Evolutionary conservation across 2,113 vertebrate species (phyloP).

Genomic region (Herpetotheres cachinnans): DNA sequence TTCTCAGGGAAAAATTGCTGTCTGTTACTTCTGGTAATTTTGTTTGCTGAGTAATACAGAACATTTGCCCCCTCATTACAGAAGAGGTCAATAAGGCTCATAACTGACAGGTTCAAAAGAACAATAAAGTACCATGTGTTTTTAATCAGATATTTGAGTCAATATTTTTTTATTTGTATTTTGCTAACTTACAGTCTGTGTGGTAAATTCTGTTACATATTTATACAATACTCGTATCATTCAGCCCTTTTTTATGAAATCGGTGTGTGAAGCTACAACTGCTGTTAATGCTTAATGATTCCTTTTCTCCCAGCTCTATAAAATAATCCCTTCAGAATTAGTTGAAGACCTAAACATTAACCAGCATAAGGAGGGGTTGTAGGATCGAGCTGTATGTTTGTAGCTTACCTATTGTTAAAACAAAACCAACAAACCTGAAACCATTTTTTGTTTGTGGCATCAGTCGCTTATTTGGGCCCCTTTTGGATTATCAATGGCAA

Average conservation of each 20-base stretch:
- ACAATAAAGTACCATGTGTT: constrained; percentile 3
- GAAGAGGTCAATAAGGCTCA: not conserved
- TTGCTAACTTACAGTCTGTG: not conserved
- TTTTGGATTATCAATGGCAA: not conserved
- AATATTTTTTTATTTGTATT: not conserved
- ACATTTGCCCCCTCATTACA: not conserved
- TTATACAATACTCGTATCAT: not conserved
- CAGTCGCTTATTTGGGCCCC: not conserved
- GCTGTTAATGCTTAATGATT: not conserved
- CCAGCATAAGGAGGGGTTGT: not conserved
- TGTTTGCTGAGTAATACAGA: not conserved
- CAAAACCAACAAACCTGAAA: not conserved
- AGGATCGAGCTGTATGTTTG: not conserved
- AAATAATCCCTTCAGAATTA: not conserved
- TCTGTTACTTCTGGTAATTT: not conserved
- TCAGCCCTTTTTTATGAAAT: not conserved
- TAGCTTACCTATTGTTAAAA: not conserved
- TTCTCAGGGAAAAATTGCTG: not conserved
- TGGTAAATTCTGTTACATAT: not conserved
- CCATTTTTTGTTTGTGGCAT: not conserved
- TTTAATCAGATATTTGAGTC: not conserved
- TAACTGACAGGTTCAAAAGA: constrained; percentile 25
- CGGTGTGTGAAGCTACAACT: not conserved
- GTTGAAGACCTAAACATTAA: not conserved
- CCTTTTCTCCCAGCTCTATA: not conserved